These are phyloP conservation scores for Phoeniculus purpureus DNA, from an alignment of 2,797 vertebrate genomes.

Conservation along the genomic window DNA sequence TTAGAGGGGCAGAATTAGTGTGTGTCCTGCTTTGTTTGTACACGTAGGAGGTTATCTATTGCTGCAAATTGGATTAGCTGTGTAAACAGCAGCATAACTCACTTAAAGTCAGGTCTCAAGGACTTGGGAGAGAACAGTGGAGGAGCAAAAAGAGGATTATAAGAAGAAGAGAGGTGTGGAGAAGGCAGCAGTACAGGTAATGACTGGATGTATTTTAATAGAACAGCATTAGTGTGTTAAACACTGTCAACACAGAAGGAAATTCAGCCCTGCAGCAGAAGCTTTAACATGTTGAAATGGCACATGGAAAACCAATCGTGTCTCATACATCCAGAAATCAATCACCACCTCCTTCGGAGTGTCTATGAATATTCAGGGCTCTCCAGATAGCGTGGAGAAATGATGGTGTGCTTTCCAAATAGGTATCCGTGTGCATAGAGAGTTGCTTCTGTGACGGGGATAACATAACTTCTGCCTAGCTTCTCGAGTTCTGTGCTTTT, in stretches of 20 bases:
- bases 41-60: slow-evolving; percentile 10
- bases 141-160: neutral
- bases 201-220: neutral
- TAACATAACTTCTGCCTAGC: neutral
- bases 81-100: slow-evolving; percentile 18
- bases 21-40: slow-evolving; percentile 3
- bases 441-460: neutral
- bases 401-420: neutral
- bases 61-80: slow-evolving; percentile 30
- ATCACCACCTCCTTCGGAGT: neutral
- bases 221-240: neutral
- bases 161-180: neutral
- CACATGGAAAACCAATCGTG: neutral
- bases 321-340: neutral
- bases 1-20: slow-evolving; percentile 7
- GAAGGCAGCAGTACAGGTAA: neutral
- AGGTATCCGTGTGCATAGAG: neutral
- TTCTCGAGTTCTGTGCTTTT: neutral
- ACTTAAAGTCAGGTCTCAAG: slow-evolving; percentile 12
- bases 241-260: neutral
- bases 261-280: neutral
- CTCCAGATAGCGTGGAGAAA: neutral
- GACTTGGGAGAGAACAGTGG: neutral
- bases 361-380: slow-evolving; percentile 21
- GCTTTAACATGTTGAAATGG: slow-evolving; percentile 6